Percentiles rank a stretch among this genome's conserved stretches.
phyloP scores from a whole-genome alignment of 2,888 invertebrate species.

The Argynnis bischoffii region DNA sequence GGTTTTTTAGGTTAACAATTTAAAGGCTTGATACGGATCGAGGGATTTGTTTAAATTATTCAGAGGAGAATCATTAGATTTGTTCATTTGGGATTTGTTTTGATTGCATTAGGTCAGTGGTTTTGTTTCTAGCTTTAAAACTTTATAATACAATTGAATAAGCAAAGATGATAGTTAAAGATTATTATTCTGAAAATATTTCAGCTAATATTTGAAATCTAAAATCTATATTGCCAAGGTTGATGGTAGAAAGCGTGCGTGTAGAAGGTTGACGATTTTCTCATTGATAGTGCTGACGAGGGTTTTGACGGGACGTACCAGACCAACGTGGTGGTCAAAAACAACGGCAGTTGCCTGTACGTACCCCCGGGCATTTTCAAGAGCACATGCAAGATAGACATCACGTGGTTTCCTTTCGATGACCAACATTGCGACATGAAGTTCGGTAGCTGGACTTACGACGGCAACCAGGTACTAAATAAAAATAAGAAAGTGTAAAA shows the following conservation, averaged over 20 bases:
- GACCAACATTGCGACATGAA: constrained; percentile 99
- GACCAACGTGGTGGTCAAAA: constrained; percentile 99
- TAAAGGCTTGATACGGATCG: constrained; percentile 55
- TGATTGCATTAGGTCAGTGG: constrained; percentile 22
- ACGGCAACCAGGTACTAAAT: constrained; percentile 93
- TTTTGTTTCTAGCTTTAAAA: constrained; percentile 13
- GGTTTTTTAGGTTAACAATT: constrained; percentile 52
- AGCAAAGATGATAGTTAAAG: neutral
- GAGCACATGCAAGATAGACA: constrained; percentile 99
- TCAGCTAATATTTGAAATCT: neutral
- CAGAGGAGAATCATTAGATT: constrained; percentile 41
- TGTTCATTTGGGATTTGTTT: constrained; percentile 31
- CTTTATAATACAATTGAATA: constrained; percentile 4
- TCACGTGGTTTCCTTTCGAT: constrained; percentile 99
- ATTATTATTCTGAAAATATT: neutral
- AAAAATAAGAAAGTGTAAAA: neutral
- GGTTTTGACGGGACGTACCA: constrained; percentile 99
- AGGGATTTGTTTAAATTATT: constrained; percentile 52
- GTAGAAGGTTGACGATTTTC: constrained; percentile 49
- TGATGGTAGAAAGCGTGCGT: constrained; percentile 32
- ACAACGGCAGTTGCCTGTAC: constrained; percentile 99
- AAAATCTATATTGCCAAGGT: neutral
- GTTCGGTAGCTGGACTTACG: constrained; percentile 99
- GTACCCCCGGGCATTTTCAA: constrained; percentile 99
- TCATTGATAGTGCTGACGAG: constrained; percentile 96